phyloP scores from a whole-genome alignment of 2,113 vertebrate species.

The Neogobius melanostomus region DNA sequence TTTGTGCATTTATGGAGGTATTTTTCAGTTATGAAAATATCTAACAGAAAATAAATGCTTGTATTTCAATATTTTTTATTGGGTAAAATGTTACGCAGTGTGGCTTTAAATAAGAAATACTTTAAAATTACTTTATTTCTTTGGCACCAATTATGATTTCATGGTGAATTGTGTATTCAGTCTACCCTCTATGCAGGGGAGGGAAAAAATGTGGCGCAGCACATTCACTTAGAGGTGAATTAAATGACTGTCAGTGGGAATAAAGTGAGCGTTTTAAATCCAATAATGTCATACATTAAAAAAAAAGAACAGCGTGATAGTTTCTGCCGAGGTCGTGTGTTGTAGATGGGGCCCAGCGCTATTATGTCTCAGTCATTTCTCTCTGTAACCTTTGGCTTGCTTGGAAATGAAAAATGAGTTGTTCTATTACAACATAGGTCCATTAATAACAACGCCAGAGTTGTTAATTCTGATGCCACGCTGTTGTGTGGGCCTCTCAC shows the following conservation, averaged over 20 bases:
- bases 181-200: constrained; percentile 32
- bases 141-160: constrained; percentile 65
- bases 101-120: constrained; percentile 52
- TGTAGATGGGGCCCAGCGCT: constrained; percentile 58
- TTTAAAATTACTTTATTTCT: constrained; percentile 61
- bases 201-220: constrained; percentile 27
- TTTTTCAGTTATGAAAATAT: too few relatives aligned
- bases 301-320: constrained; percentile 61
- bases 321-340: constrained; percentile 42
- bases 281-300: constrained; percentile 64
- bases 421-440: constrained; percentile 61
- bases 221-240: constrained; percentile 71
- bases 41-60: too few relatives aligned
- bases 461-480: constrained; percentile 64
- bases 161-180: constrained; percentile 60
- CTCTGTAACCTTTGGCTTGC: constrained; percentile 70
- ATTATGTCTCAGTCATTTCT: constrained; percentile 72
- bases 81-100: too few relatives aligned
- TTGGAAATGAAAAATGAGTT: constrained; percentile 69
- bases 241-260: constrained; percentile 71
- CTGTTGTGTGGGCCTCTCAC: constrained; percentile 59
- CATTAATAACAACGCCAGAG: constrained; percentile 67
- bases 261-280: constrained; percentile 63
- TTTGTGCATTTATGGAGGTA: too few relatives aligned
- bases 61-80: too few relatives aligned